phyloP scores from a whole-genome alignment of 2,888 invertebrate species.

The Neria commutata region DNA sequence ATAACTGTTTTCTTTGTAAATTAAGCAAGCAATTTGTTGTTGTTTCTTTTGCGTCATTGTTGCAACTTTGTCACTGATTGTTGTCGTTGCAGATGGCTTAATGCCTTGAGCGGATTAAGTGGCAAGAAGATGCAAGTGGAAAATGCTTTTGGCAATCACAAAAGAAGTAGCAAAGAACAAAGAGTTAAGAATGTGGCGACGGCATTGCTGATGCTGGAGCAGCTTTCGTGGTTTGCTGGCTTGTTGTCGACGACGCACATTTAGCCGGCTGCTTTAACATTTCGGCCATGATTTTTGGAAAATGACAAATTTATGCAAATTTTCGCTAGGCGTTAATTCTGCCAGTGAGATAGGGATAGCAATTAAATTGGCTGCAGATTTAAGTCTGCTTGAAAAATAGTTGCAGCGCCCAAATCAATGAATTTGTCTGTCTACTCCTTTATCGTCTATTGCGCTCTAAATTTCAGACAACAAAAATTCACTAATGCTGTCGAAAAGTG shows the following conservation, averaged over 20 bases:
- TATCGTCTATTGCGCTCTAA: no score
- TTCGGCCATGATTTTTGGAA: no score
- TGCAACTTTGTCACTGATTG: neutral
- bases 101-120: conserved; percentile 6
- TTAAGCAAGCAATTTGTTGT: neutral
- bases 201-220: no score
- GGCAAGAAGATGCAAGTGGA: neutral
- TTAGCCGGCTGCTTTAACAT: no score
- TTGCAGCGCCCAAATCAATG: conserved; percentile 17
- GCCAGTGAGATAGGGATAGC: neutral
- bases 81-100: no score
- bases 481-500: no score
- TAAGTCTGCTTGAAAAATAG: conserved; percentile 44
- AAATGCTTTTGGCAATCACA: neutral
- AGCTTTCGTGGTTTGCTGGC: no score
- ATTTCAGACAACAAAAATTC: no score
- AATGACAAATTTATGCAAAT: no score
- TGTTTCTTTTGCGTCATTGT: neutral
- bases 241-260: no score
- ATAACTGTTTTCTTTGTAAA: conserved; percentile 34
- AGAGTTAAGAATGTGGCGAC: no score
- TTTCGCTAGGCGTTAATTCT: neutral
- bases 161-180: neutral
- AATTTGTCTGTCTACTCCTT: no score
- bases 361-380: neutral